Conservation (phyloP, 2,797 vertebrate species). For the Artibeus lituratus region DNA sequence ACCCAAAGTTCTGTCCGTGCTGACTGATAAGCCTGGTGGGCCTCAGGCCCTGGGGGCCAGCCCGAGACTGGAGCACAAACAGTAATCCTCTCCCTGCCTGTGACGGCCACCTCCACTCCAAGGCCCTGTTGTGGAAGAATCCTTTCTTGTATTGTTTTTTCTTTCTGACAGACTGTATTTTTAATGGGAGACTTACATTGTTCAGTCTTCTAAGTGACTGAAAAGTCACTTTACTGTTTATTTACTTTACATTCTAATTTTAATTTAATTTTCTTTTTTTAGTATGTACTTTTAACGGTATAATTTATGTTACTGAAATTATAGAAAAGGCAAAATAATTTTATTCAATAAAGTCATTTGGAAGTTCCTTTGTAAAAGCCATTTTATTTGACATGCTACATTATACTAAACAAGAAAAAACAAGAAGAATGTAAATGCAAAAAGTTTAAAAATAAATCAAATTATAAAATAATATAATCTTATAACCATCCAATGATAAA, state of each 20-base stretch:
- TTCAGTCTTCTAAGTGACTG: not conserved
- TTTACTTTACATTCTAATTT: not conserved
- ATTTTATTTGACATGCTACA: not conserved
- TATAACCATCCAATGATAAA: not conserved
- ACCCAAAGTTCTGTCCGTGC: not conserved
- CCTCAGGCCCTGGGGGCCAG: not conserved
- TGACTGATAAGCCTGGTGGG: not conserved
- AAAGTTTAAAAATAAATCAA: not conserved
- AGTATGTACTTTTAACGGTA: not conserved
- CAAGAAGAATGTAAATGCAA: not conserved
- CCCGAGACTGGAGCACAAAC: not conserved
- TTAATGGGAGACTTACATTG: too few species aligned
- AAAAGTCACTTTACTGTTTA: not conserved
- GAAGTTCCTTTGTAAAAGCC: not conserved
- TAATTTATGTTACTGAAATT: not conserved
- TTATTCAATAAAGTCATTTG: not conserved
- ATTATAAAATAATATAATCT: not conserved
- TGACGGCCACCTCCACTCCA: not conserved
- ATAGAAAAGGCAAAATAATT: not conserved
- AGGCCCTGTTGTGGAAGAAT: not conserved
- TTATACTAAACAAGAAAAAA: not conserved
- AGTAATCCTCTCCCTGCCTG: too few species aligned
- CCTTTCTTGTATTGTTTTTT: not conserved
- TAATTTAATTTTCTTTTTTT: not conserved
- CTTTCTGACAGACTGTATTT: not conserved